Evolutionary conservation across 2,888 invertebrate species (phyloP).

Genomic region (Nasonovia ribisnigri): DNA sequence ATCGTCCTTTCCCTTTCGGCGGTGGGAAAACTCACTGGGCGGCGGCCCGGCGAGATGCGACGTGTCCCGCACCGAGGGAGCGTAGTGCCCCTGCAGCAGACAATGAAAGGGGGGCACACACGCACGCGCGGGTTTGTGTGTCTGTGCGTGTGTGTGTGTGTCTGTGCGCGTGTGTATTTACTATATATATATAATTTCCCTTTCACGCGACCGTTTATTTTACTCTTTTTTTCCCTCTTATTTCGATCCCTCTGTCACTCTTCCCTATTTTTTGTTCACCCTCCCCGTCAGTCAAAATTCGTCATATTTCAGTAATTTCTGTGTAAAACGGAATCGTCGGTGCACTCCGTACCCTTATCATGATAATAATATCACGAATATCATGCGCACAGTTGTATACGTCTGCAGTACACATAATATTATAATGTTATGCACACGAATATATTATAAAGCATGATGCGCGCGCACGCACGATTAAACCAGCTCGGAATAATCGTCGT

Average conservation of each 20-base stretch:
- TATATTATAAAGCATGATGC: background rate
- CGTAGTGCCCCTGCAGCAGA: constrained; percentile 2
- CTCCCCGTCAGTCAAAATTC: constrained; percentile 5
- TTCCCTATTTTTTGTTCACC: background rate
- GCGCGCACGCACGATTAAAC: background rate
- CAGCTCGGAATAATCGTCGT: background rate
- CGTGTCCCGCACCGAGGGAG: constrained; percentile 15
- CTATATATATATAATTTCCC: constrained; percentile 37
- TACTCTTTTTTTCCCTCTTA: constrained; percentile 35
- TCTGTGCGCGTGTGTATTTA: background rate
- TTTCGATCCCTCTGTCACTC: constrained; percentile 22
- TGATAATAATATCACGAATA: background rate
- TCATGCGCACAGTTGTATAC: background rate
- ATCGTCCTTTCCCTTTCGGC: constrained; percentile 52
- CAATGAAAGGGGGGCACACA: constrained; percentile 34
- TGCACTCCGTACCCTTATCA: background rate
- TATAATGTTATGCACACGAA: background rate
- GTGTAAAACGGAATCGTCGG: background rate
- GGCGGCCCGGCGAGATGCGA: constrained; percentile 27
- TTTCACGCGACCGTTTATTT: constrained; percentile 58
- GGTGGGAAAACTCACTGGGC: constrained; percentile 56
- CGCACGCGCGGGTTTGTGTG: background rate
- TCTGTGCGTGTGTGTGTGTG: background rate
- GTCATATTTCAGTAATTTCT: constrained; percentile 35
- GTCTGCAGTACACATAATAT: too few species aligned